Percentiles rank a stretch among this genome's conserved stretches.
These are phyloP conservation scores for Eurypyga helias DNA, from an alignment of 2,113 vertebrate genomes.

Conservation along the genomic window DNA sequence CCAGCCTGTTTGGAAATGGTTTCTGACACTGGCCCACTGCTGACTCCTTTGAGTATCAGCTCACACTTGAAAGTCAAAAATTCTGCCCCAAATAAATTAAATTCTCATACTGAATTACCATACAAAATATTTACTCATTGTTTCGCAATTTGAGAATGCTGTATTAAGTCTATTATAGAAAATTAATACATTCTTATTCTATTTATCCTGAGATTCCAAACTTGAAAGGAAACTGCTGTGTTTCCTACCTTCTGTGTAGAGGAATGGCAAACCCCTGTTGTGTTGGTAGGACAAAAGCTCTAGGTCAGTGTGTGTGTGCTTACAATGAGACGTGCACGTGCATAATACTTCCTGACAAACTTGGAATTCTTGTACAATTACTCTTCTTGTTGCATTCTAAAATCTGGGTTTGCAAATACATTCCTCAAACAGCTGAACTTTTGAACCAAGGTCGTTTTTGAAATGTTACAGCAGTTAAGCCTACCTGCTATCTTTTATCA, in stretches of 20 bases:
- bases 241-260: not conserved
- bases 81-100: not conserved
- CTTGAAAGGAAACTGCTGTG: not conserved
- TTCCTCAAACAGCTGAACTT: not conserved
- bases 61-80: not conserved
- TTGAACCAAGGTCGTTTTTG: not conserved
- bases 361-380: not conserved
- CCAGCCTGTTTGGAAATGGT: not conserved
- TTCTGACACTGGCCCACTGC: not conserved
- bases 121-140: not conserved
- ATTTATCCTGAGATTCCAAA: not conserved
- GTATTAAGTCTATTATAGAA: not conserved
- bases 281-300: not conserved
- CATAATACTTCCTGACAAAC: not conserved
- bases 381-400: not conserved
- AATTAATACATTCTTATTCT: not conserved
- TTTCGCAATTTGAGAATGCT: not conserved
- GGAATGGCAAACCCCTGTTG: not conserved
- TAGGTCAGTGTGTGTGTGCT: not conserved
- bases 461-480: not conserved
- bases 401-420: not conserved
- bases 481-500: not conserved
- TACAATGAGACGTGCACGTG: not conserved
- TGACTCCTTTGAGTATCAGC: not conserved
- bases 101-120: not conserved